These are phyloP conservation scores for Remorina albescens DNA, from an alignment of 2,797 vertebrate species.

Conservation along the genomic window DNA sequence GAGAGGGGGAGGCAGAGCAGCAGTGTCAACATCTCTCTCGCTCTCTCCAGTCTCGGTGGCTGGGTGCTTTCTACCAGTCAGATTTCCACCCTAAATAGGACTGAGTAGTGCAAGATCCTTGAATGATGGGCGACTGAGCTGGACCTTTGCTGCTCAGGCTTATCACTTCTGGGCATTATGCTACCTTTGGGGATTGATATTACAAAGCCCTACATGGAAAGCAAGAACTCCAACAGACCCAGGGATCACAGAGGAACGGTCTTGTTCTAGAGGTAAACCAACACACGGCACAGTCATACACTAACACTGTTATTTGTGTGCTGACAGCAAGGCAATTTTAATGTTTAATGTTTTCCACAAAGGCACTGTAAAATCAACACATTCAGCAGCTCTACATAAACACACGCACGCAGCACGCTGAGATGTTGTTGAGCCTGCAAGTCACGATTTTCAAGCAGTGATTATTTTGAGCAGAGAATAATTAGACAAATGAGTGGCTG, in stretches of 20 bases:
- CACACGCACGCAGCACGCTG: conserved; percentile 37
- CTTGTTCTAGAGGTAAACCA: conserved; percentile 61
- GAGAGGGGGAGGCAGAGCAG: conserved; percentile 47
- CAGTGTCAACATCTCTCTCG: conserved; percentile 30
- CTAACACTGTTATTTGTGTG: neutral
- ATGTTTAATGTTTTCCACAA: neutral
- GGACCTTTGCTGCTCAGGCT: neutral
- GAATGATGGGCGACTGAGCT: conserved; percentile 30
- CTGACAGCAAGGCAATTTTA: conserved; percentile 8
- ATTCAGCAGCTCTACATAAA: conserved; percentile 33
- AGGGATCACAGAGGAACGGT: conserved; percentile 39
- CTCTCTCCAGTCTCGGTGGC: conserved; percentile 21
- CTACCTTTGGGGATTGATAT: conserved; percentile 26
- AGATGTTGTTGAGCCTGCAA: conserved; percentile 32
- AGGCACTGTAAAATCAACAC: conserved; percentile 27
- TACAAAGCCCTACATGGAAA: conserved; percentile 20
- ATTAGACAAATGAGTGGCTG: conserved; percentile 49
- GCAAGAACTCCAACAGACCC: neutral
- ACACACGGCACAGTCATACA: neutral
- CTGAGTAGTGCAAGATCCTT: neutral
- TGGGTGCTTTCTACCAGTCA: conserved; percentile 22
- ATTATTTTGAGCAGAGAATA: conserved; percentile 49
- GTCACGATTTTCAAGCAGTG: conserved; percentile 41
- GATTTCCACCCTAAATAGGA: conserved; percentile 23
- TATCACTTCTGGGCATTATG: conserved; percentile 24